Base-by-base conservation (phyloP, 2,113 vertebrate species). In the Hypocryptadius cinnamomeus region DNA sequence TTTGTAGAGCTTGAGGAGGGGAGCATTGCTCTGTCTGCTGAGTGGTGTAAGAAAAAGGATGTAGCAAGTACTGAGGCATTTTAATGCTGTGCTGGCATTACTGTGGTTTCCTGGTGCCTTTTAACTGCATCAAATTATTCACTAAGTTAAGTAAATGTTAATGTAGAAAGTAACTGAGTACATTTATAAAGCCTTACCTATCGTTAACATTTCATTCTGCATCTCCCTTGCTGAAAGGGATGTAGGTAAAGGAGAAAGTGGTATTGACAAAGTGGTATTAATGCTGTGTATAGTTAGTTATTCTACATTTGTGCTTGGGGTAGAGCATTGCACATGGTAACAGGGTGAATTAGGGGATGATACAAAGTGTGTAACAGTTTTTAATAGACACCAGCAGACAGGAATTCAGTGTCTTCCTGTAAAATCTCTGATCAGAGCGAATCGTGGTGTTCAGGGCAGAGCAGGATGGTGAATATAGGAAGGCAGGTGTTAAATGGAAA, bases 401-500 rank as follows among this genome's bases (percentile, higher is more conserved):
- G 59, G 42, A 50, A 27, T 82, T 71, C n/a, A 47, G 40, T 50
- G 31, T 60, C 56, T 71, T 85, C 20, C 78, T 95, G 91, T 93
- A 72, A 95, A 95, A 94, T 89, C 61, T 79, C 10, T 85, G 92
- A 95, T 95, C 85, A 95, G 96, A 97, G 95, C 5, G 1, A 92
- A 68, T 65, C 53, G 22, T 72, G 66, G 31, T 87, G 73, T 81
- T 96, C 96, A 96, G 95, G 96, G 96, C 91, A 82, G 79, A 79
- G 31, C 15, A 96, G 93, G 83, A 93, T 45, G 69, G 56, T 47
- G 63, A 64, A 50, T 89, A 45, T 47, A 88, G 82, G 72, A 83
- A 95, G 93, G 73, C 77, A 63, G 57, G 83, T 89, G 71, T 42
- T 91, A 96, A 92, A 97, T 95, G 87, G 95, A 98, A 97, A 97